Base-by-base conservation (phyloP, 2,888 invertebrate species). In the Acheta domesticus region DNA sequence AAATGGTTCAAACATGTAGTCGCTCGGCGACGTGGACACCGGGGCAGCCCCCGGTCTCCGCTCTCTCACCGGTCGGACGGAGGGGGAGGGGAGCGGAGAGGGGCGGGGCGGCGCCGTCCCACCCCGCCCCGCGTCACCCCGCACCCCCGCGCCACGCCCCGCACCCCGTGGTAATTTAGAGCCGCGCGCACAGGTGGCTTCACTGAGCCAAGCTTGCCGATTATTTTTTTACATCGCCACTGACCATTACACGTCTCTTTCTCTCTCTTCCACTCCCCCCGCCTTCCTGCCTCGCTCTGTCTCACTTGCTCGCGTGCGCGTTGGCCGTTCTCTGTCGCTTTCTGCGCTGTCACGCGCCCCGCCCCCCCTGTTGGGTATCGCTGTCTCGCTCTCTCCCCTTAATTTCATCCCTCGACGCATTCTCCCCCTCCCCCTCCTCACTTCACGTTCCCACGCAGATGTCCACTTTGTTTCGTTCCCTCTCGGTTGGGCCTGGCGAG, bases 1-100 rank as follows among this genome's bases (percentile, higher is more conserved):
- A 82, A 82, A 82, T 80, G 82, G 80, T 79, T 74, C 79, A 78
- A 80, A 80, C 80, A 78, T 81, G 80, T 79, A 81, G 80, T 81
- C 36, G 78, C 75, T 49, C n/a, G 21, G 49, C 75, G 77, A 77
- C 78, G 76, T 74, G 74, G 75, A 76, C 73, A 62, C 4, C 76
- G 77, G 81, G 49, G 75, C 49, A 36, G n/a, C 62, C 19, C 11
- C 36, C 76, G 75, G 19, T 2, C 36, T 36, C n/a, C 49, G 48
- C 77, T 73, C 78, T 21, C 77, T 48, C 77, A 48, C 36, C 36
- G 36, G 36, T 36, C 36, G 36, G 36, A 36, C 36, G 36, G 11
- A 1, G 36, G 11, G 8, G 36, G 36, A 5, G 5, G 36, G 36
- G 36, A 8, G 36, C 8, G 36, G 36, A 36, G 36, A 8, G 36